phyloP scores from a whole-genome alignment of 2,797 vertebrate genomes.

The Acrocephalus scirpaceus region DNA sequence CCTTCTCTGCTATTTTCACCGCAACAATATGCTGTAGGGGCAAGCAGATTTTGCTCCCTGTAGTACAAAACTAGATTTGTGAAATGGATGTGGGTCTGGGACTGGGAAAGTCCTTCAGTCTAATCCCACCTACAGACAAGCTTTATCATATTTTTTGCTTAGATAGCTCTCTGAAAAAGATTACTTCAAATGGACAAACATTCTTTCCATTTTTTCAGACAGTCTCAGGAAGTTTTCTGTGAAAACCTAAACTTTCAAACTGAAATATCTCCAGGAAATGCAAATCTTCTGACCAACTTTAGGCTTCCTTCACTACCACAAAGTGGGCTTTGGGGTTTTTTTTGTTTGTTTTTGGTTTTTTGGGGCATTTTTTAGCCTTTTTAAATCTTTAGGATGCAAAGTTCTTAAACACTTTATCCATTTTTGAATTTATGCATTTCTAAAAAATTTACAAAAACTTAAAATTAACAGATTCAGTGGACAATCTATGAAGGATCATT shows the following conservation, averaged over 20 bases:
- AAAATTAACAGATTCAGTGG: background rate
- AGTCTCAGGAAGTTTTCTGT: background rate
- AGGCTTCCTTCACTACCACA: background rate
- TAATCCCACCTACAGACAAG: background rate
- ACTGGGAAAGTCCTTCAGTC: background rate
- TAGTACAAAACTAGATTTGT: background rate
- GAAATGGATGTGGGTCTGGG: background rate
- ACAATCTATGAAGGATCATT: background rate
- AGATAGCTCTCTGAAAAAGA: background rate
- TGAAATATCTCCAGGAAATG: background rate
- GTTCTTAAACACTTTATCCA: background rate
- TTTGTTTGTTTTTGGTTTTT: background rate
- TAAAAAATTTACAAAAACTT: background rate
- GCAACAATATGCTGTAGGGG: background rate
- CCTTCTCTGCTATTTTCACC: background rate
- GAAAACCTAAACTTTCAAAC: background rate
- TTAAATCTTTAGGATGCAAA: background rate
- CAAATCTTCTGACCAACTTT: background rate
- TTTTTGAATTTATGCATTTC: background rate
- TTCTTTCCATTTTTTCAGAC: background rate
- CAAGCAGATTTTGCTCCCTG: background rate
- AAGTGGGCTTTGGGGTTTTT: rapidly evolving
- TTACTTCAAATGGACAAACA: background rate
- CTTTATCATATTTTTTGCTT: background rate
- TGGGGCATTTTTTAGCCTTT: background rate